Evolutionary conservation across 2,113 vertebrate genomes (phyloP), one percentile per base, ranked within the genome.

Genomic region (Furnarius figulus): DNA sequence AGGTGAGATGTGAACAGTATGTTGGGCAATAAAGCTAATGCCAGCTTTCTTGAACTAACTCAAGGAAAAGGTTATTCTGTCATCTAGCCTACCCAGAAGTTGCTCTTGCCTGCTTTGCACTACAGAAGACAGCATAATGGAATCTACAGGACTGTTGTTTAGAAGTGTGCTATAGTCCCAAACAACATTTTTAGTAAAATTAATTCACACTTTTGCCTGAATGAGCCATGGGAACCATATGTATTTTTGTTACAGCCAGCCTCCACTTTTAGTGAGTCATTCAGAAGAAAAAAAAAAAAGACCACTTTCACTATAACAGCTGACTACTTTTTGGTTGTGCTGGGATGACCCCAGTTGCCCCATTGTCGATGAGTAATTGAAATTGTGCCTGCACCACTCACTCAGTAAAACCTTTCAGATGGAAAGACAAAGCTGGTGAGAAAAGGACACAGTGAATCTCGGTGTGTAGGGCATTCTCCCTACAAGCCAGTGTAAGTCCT

Each of bases 171-270:
- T n/a, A 70, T 22, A 40, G 39, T 40, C 85, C 39, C 68, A 93
- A 85, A 85, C 66, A 85, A 44, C 46, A 59, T 77, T 94, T 93
- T 94, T 91, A 94, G 87, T 65, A 84, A 94, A 95, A 40, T 78
- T 72, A 95, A 94, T 95, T 96, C 93, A 96, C 90, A 3, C 81
- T 85, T 87, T 78, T 85, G 83, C 72, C 65, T 96, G 85, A 95
- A 96, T 90, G 90, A 95, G 83, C 88, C 88, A 86, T 40, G 37
- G 83, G 75, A 49, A 90, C 90, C 94, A 95, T 87, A 95, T 92
- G 93, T 92, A 94, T 97, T 96, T 95, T 95, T 81, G 56, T 95
- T 89, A 81, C 86, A 97, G 84, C 23, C 96, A 95, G 93, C 94
- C 93, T 96, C 94, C 91, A 95, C 87, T 89, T 82, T 27, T 8